These are phyloP conservation scores for Clarias laeviceps DNA, from an alignment of 2,797 vertebrate genomes.

Conservation along the genomic window DNA sequence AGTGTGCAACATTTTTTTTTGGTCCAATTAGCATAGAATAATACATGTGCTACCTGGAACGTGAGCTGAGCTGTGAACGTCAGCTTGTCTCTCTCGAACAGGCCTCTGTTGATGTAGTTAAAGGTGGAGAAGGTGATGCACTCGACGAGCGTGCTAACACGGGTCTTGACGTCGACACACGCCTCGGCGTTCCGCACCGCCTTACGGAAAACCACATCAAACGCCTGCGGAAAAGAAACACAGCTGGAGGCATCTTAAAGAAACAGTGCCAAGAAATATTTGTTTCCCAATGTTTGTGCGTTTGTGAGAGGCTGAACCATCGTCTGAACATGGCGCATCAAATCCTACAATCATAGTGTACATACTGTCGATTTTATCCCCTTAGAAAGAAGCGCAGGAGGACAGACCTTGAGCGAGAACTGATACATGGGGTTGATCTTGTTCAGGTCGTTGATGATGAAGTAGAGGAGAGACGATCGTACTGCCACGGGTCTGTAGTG, in stretches of 20 bases:
- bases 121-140: constrained; percentile 76
- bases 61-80: constrained; percentile 77
- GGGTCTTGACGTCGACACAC: constrained; percentile 68
- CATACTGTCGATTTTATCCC: background rate
- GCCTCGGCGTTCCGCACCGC: constrained; percentile 73
- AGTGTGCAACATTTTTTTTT: too few relatives aligned
- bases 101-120: constrained; percentile 79
- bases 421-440: constrained; percentile 88
- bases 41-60: constrained; percentile 67
- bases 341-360: background rate
- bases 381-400: background rate
- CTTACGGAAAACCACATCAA: constrained; percentile 83
- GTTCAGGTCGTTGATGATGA: constrained; percentile 84
- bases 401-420: constrained; percentile 70
- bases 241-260: too few relatives aligned
- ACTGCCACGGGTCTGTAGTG: constrained; percentile 80
- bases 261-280: background rate
- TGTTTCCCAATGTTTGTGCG: background rate
- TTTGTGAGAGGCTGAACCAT: too few relatives aligned
- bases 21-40: background rate
- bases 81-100: constrained; percentile 81
- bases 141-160: constrained; percentile 75
- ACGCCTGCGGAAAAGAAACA: constrained; percentile 68
- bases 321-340: too few relatives aligned
- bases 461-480: constrained; percentile 80